These are phyloP conservation scores for Craniophora ligustri DNA, from an alignment of 2,888 invertebrate genomes.

Conservation along the genomic window DNA sequence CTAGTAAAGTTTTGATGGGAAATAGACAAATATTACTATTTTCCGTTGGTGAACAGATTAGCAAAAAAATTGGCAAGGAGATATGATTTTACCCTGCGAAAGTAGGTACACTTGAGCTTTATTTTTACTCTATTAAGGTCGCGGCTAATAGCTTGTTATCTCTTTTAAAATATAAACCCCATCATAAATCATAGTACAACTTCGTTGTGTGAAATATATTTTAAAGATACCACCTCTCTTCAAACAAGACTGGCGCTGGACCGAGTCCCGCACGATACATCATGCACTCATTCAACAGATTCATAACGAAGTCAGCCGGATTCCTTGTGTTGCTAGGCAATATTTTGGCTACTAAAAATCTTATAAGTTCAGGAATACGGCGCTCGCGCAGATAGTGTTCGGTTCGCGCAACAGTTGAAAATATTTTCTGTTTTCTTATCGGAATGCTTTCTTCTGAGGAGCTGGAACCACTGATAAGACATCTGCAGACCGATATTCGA, in stretches of 20 bases:
- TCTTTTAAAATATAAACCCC: too few relatives aligned
- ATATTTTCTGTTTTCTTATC: slow-evolving; percentile 66
- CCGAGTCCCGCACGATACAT: slow-evolving; percentile 77
- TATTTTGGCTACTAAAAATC: slow-evolving; percentile 76
- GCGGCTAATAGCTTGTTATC: too few relatives aligned
- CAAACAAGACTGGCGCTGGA: slow-evolving; percentile 75
- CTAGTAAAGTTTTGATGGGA: too few relatives aligned
- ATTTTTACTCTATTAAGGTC: too few relatives aligned
- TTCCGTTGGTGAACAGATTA: too few relatives aligned
- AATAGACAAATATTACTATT: too few relatives aligned
- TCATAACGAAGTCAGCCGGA: slow-evolving; percentile 67
- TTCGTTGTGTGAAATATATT: neutral
- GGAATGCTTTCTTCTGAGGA: slow-evolving; percentile 60
- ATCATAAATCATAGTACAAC: too few relatives aligned
- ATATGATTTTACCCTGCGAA: too few relatives aligned
- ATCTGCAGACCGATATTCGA: slow-evolving; percentile 67
- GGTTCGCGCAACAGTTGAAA: slow-evolving; percentile 69
- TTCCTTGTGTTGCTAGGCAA: slow-evolving; percentile 65
- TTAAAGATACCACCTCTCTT: slow-evolving; percentile 64
- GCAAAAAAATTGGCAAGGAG: too few relatives aligned
- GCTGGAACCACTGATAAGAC: slow-evolving; percentile 56
- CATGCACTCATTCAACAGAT: slow-evolving; percentile 79
- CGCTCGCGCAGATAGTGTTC: slow-evolving; percentile 76
- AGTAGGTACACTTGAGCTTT: too few relatives aligned
- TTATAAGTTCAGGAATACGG: slow-evolving; percentile 78